These are phyloP conservation scores for Heterodera schachtii DNA, from an alignment of 1,140 invertebrate genomes.

Conservation along the genomic window DNA sequence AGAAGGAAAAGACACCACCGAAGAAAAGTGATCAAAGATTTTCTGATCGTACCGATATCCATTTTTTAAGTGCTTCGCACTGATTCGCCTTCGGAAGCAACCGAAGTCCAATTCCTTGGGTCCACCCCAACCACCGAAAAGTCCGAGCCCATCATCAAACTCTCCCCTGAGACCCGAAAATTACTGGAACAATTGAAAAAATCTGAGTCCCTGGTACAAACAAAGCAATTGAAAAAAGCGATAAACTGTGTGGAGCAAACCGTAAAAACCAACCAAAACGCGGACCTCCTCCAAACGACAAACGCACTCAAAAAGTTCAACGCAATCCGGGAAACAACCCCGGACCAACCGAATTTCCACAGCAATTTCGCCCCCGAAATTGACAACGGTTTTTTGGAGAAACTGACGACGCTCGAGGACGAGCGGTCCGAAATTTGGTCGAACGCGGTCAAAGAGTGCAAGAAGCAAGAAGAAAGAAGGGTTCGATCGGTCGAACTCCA, in stretches of 20 bases:
- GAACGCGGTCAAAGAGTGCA: not conserved
- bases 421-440: not conserved
- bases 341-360: not conserved
- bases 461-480: not conserved
- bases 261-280: not conserved
- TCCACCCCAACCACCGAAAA: too few relatives aligned
- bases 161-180: not conserved
- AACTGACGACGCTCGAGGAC: not conserved
- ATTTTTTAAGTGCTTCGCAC: not conserved
- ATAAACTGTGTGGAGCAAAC: too few relatives aligned
- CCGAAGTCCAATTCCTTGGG: not conserved
- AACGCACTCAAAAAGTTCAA: not conserved
- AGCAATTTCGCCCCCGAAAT: not conserved
- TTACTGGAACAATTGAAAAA: not conserved
- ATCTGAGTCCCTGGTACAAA: not conserved
- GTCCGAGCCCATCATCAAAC: not conserved
- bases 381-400: not conserved
- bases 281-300: not conserved
- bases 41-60: not conserved
- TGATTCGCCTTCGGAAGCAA: not conserved
- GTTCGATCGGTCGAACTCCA: not conserved
- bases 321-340: not conserved
- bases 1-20: too few relatives aligned
- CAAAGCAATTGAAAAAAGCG: not conserved
- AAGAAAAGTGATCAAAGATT: too few relatives aligned